Conservation (phyloP, 2,888 invertebrate genomes). For the Bimastos eiseni region DNA sequence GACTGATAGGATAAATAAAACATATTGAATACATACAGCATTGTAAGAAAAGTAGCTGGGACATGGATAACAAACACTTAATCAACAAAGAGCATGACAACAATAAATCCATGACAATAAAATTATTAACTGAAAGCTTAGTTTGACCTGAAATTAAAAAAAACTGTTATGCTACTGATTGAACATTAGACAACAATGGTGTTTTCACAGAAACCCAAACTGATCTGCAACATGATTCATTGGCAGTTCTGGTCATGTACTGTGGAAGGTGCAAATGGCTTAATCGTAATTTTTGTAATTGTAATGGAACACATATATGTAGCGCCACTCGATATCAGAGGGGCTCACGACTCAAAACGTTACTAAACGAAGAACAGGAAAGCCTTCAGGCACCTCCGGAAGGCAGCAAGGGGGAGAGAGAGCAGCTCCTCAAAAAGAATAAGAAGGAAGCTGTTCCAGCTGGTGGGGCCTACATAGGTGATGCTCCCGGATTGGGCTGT, state of each 20-base stretch:
- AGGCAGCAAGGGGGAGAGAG: too few relatives aligned
- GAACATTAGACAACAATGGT: not conserved
- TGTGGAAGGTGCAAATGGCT: not conserved
- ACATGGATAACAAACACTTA: not conserved
- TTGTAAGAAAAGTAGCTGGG: not conserved
- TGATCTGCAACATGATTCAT: not conserved
- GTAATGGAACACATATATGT: too few relatives aligned
- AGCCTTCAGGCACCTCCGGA: too few relatives aligned
- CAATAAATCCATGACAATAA: not conserved
- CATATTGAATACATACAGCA: not conserved
- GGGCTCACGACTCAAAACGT: too few relatives aligned
- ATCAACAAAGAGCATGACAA: not conserved
- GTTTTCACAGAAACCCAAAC: not conserved
- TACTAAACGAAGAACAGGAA: too few relatives aligned
- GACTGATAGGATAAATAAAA: not conserved
- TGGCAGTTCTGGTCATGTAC: not conserved
- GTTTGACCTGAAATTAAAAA: not conserved
- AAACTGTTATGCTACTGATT: not conserved
- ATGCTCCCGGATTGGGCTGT: too few relatives aligned
- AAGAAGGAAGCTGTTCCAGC: too few relatives aligned
- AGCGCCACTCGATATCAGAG: too few relatives aligned
- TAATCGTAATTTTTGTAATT: not conserved
- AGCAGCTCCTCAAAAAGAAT: too few relatives aligned
- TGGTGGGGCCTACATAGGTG: too few relatives aligned
- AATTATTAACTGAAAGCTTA: not conserved